Conservation (phyloP, 2,888 invertebrate genomes). For the Metellina segmentata region DNA sequence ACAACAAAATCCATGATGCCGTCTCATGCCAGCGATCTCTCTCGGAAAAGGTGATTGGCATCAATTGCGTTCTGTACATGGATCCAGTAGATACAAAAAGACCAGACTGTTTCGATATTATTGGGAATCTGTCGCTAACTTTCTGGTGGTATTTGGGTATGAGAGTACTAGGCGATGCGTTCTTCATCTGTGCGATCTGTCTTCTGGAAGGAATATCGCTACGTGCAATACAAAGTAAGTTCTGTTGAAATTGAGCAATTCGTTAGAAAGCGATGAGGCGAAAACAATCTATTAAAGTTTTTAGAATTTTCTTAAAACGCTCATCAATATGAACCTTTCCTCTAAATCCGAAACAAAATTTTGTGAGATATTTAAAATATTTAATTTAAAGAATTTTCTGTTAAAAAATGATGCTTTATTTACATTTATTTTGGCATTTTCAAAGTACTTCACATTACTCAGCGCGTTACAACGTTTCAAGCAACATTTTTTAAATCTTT, state of each 20-base stretch:
- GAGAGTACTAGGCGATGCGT: constrained; percentile 87
- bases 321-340: too few relatives aligned
- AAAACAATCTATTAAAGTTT: too few relatives aligned
- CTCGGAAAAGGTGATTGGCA: constrained; percentile 20
- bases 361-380: too few relatives aligned
- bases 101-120: constrained; percentile 76
- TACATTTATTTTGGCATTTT: too few relatives aligned
- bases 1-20: constrained; percentile 64
- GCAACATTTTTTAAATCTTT: too few relatives aligned
- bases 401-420: too few relatives aligned
- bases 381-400: too few relatives aligned
- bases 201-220: constrained; percentile 78
- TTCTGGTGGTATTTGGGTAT: constrained; percentile 87
- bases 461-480: too few relatives aligned
- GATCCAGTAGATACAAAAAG: constrained; percentile 21
- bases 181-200: constrained; percentile 85
- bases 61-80: constrained; percentile 70
- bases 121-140: constrained; percentile 86
- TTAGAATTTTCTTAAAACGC: too few relatives aligned
- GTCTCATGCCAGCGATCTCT: constrained; percentile 75
- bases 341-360: too few relatives aligned
- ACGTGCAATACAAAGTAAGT: constrained; percentile 66
- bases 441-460: too few relatives aligned
- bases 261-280: too few relatives aligned
- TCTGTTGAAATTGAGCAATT: background rate